These are phyloP conservation scores for Cottoperca gobio DNA, from an alignment of 2,797 vertebrate species.

Conservation along the genomic window DNA sequence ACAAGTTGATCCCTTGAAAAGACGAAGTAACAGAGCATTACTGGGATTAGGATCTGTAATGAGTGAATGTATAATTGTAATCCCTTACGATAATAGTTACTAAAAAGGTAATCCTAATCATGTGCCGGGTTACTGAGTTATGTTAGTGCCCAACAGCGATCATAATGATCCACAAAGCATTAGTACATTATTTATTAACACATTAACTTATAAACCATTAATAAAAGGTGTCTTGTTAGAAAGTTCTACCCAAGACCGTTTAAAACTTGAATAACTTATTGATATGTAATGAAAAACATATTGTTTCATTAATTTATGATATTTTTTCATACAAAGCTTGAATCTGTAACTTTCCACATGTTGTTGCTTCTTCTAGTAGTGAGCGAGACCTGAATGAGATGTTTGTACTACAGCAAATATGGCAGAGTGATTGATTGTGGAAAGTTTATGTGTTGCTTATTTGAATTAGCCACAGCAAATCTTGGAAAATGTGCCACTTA, in stretches of 20 bases:
- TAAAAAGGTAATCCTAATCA: background rate
- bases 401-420: background rate
- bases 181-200: background rate
- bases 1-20: background rate
- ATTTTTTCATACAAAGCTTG: background rate
- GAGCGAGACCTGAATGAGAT: constrained; percentile 5
- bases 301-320: background rate
- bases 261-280: background rate
- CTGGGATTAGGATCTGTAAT: background rate
- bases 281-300: background rate
- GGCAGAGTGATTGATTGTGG: constrained; percentile 21
- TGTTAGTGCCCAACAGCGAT: background rate
- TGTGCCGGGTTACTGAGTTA: background rate
- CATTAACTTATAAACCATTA: no score
- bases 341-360: constrained; percentile 5
- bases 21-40: background rate
- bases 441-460: constrained; percentile 21
- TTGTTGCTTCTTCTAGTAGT: background rate
- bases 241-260: background rate
- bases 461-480: constrained; percentile 14
- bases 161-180: background rate
- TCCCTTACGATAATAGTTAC: background rate
- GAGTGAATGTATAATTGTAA: background rate
- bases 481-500: constrained; percentile 16
- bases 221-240: background rate